These are phyloP conservation scores for Sarcophilus harrisii DNA, from an alignment of 2,797 vertebrate species.

Conservation along the genomic window DNA sequence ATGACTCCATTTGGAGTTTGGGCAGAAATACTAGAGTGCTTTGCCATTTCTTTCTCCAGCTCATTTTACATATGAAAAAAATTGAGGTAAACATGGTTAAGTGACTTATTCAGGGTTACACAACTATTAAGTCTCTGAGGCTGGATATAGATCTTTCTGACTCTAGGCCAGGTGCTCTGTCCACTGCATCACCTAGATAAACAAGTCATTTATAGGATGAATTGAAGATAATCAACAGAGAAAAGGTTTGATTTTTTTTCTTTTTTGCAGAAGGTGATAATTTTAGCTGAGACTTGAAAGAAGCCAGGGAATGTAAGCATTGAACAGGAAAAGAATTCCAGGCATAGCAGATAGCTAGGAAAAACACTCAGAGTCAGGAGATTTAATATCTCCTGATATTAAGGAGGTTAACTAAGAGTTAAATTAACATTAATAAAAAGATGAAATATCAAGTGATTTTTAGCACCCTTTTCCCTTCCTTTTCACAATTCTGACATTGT, in stretches of 20 bases:
- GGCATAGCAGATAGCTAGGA: accelerated
- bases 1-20: neutral
- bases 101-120: neutral
- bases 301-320: neutral
- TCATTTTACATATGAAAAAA: neutral
- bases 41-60: neutral
- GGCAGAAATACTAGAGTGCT: neutral
- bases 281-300: neutral
- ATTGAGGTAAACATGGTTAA: neutral
- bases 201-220: neutral
- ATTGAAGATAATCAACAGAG: neutral
- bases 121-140: neutral
- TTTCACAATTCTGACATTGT: neutral
- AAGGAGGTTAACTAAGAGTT: neutral
- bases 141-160: neutral
- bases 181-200: neutral
- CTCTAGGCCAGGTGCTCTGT: neutral
- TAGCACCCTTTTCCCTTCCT: neutral
- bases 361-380: neutral
- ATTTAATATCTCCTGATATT: too few species aligned
- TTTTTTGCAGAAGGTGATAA: neutral
- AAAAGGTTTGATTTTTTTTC: neutral
- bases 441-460: neutral
- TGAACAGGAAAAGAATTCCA: neutral
- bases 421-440: neutral